phyloP scores from a whole-genome alignment of 2,888 invertebrate species.

The Oeneis ivallda region DNA sequence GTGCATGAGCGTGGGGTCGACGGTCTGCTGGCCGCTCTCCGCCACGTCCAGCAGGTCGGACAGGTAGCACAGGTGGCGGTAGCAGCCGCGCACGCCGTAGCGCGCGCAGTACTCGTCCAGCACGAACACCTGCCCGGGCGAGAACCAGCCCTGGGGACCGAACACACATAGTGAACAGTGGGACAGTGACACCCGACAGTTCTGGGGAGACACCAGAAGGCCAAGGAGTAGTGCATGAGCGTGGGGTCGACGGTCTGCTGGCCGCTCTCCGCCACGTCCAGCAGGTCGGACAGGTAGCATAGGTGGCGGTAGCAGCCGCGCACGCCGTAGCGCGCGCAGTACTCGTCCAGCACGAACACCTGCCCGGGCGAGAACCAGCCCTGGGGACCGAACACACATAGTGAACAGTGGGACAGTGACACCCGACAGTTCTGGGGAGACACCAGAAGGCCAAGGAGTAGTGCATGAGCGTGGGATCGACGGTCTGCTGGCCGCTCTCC shows the following conservation, averaged over 20 bases:
- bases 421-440: not conserved
- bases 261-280: slow-evolving; percentile 96
- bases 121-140: slow-evolving; percentile 99
- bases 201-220: slow-evolving; percentile 88
- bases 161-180: not conserved
- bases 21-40: slow-evolving; percentile 94
- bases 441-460: slow-evolving; percentile 99
- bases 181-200: too few relatives aligned
- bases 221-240: slow-evolving; percentile 99
- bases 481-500: slow-evolving; percentile 94
- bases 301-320: slow-evolving; percentile 98
- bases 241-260: slow-evolving; percentile 98
- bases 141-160: slow-evolving; percentile 97
- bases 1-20: slow-evolving; percentile 99
- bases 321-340: slow-evolving; percentile 98
- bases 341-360: slow-evolving; percentile 98
- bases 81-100: slow-evolving; percentile 98
- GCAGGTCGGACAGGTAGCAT: slow-evolving; percentile 96
- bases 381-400: slow-evolving; percentile 80
- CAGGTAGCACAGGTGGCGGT: slow-evolving; percentile 97
- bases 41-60: slow-evolving; percentile 97
- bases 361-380: slow-evolving; percentile 99
- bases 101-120: slow-evolving; percentile 98
- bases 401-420: too few relatives aligned
- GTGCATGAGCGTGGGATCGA: slow-evolving; percentile 99